Percentiles rank a stretch among this genome's conserved stretches.
These are phyloP conservation scores for Pelecanoides urinatrix DNA, from an alignment of 2,113 vertebrate genomes.

Conservation along the genomic window DNA sequence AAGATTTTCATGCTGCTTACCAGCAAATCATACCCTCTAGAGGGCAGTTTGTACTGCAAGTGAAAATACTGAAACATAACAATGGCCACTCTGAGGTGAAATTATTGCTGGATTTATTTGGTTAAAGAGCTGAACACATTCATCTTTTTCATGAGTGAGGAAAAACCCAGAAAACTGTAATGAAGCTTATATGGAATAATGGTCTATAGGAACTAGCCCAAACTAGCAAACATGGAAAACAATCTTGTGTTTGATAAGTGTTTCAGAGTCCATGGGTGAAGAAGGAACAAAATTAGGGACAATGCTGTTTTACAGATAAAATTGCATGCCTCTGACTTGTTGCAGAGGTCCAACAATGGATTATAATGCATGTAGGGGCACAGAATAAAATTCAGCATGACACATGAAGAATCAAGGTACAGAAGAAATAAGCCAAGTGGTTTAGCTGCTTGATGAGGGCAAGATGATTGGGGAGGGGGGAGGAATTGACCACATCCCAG, in stretches of 20 bases:
- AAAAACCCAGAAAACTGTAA: background rate
- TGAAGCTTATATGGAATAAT: background rate
- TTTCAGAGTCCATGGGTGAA: background rate
- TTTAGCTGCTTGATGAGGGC: background rate
- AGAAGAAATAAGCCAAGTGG: background rate
- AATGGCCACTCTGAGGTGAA: background rate
- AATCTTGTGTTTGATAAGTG: background rate
- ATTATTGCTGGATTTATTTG: background rate
- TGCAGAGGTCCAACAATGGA: background rate
- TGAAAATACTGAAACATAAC: background rate
- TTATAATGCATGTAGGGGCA: background rate
- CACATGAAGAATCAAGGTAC: background rate
- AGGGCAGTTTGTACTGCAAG: background rate
- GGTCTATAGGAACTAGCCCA: background rate
- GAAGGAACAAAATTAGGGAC: background rate
- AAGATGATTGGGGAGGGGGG: background rate
- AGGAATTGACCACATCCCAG: background rate
- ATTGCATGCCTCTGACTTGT: background rate
- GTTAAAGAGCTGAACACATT: background rate
- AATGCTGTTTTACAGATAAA: background rate
- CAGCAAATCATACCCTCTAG: background rate
- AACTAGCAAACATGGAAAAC: background rate
- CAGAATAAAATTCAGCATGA: background rate
- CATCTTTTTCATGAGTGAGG: background rate
- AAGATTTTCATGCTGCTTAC: background rate